phyloP scores from a whole-genome alignment of 2,888 invertebrate species.

The Sphinx pinastri region DNA sequence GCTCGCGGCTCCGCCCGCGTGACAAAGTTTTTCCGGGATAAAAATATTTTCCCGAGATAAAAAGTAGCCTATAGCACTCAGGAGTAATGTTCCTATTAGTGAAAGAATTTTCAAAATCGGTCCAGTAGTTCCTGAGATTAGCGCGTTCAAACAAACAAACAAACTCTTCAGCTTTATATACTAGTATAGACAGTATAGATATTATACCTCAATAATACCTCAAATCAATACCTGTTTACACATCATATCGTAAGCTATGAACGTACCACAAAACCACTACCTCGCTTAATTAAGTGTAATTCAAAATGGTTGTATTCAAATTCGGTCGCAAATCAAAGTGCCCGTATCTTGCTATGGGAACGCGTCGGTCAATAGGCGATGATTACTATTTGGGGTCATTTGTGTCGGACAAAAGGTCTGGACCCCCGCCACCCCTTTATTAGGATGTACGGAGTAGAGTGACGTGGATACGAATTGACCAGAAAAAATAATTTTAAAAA shows the following conservation, averaged over 20 bases:
- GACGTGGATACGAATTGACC: background rate
- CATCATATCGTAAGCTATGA: conserved; percentile 41
- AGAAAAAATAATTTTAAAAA: background rate
- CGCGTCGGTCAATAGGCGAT: conserved; percentile 68
- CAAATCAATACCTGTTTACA: too few relatives aligned
- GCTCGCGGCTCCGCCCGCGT: too few relatives aligned
- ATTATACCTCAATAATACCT: too few relatives aligned
- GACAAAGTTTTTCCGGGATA: too few relatives aligned
- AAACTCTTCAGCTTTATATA: too few relatives aligned
- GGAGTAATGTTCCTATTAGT: too few relatives aligned
- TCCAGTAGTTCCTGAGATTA: too few relatives aligned
- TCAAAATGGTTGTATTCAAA: conserved; percentile 74
- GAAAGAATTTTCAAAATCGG: too few relatives aligned
- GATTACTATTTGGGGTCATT: conserved; percentile 81
- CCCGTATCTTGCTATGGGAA: conserved; percentile 82
- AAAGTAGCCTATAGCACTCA: too few relatives aligned
- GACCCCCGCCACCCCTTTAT: conserved; percentile 59
- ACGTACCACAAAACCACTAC: conserved; percentile 25
- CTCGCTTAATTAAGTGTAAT: conserved; percentile 77
- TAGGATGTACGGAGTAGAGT: conserved; percentile 47
- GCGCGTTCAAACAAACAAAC: too few relatives aligned
- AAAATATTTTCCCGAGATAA: too few relatives aligned
- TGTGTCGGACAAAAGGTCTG: conserved; percentile 73
- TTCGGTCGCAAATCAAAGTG: conserved; percentile 75
- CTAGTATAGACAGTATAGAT: too few relatives aligned